Evolutionary conservation across 1,140 invertebrate species (phyloP).

Genomic region (Eubasilissa regina): DNA sequence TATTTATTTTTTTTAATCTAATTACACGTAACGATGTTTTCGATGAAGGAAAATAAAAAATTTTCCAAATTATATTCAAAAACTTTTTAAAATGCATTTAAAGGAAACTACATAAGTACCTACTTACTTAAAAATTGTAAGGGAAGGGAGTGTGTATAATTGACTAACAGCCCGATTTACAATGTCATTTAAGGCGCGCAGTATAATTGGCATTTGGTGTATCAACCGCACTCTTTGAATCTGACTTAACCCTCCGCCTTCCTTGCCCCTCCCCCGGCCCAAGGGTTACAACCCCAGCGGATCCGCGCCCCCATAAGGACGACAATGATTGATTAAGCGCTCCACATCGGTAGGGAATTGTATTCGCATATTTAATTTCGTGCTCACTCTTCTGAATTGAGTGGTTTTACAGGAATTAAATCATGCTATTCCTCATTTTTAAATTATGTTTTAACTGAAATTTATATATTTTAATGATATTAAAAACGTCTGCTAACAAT

Average conservation of each 20-base stretch:
- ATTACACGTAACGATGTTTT: no score
- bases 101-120: no score
- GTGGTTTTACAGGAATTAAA: conserved; percentile 41
- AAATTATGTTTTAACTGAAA: neutral
- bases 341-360: conserved; percentile 54
- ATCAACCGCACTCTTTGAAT: conserved; percentile 37
- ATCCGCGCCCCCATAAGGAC: conserved; percentile 36
- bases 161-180: neutral
- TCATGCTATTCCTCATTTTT: neutral
- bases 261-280: neutral
- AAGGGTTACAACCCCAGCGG: conserved; percentile 12
- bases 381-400: conserved; percentile 44
- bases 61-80: no score
- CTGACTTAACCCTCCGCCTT: conserved; percentile 34
- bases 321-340: conserved; percentile 59
- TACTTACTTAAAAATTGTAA: neutral
- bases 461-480: no score
- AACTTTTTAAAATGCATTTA: no score
- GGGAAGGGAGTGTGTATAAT: neutral
- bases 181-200: conserved; percentile 6
- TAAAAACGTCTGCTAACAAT: no score
- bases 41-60: no score
- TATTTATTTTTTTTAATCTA: no score
- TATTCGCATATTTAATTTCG: conserved; percentile 60
- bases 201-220: conserved; percentile 29